Percentiles rank a stretch among this genome's conserved stretches.
Conservation (phyloP, 2,888 invertebrate genomes). For the Formica aserva region DNA sequence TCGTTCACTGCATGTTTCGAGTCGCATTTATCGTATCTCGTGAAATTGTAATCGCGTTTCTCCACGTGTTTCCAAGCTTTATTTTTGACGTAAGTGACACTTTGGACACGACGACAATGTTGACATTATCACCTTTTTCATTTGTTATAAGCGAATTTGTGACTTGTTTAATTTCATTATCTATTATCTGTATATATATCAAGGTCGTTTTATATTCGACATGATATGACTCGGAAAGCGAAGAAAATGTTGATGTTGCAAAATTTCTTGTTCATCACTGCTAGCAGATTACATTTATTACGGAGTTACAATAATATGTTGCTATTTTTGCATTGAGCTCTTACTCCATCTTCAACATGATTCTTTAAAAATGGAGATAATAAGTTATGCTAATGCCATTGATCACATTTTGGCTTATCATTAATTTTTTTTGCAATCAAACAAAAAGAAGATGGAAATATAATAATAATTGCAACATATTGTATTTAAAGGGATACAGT, state of each 20-base stretch:
- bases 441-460: neutral
- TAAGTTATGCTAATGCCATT: neutral
- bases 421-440: neutral
- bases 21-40: neutral
- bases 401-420: neutral
- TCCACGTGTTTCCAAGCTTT: neutral
- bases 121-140: neutral
- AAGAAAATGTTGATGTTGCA: neutral
- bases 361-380: slow-evolving; percentile 9
- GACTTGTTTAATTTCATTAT: neutral
- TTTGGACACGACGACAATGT: neutral
- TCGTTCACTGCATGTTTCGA: neutral
- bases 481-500: neutral
- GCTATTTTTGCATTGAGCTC: neutral
- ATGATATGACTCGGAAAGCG: neutral
- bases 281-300: neutral
- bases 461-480: neutral
- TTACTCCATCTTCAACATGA: neutral
- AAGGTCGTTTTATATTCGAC: neutral
- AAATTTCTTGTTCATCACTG: neutral
- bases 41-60: neutral
- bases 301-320: neutral
- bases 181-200: neutral
- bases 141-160: neutral
- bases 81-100: slow-evolving; percentile 22